Percentiles rank a stretch among this genome's conserved stretches.
phyloP scores from a whole-genome alignment of 2,888 invertebrate genomes.

The Allolobophora icterica region DNA sequence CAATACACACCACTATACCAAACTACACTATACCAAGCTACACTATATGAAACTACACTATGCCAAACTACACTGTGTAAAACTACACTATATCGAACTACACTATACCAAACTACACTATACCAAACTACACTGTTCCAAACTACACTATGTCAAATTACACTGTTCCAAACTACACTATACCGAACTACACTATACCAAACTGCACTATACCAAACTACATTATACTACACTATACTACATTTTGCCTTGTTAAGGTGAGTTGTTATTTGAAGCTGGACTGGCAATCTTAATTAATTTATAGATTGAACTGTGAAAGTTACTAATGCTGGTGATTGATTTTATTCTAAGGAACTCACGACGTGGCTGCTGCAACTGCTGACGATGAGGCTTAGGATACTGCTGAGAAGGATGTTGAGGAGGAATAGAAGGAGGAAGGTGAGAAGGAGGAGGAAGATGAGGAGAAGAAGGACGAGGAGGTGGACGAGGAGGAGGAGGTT shows the following conservation, averaged over 20 bases:
- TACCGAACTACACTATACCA: too few relatives aligned
- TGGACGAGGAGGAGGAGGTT: slow-evolving; percentile 6
- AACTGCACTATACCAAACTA: not conserved
- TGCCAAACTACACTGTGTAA: too few relatives aligned
- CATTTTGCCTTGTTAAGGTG: too few relatives aligned
- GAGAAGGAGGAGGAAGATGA: not conserved
- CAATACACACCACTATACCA: not conserved
- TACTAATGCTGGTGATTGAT: not conserved
- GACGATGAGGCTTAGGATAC: not conserved
- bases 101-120: not conserved
- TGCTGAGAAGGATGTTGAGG: not conserved
- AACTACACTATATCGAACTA: not conserved
- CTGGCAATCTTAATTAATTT: not conserved
- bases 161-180: too few relatives aligned
- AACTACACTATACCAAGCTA: too few relatives aligned
- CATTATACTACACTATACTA: too few relatives aligned
- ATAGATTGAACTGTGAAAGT: not conserved
- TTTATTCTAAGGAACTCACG: not conserved
- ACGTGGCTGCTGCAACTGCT: not conserved
- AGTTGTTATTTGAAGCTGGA: too few relatives aligned
- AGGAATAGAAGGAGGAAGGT: not conserved
- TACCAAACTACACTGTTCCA: too few relatives aligned
- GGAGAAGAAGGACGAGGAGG: slow-evolving; percentile 13
- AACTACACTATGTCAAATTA: too few relatives aligned
- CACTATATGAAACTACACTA: too few relatives aligned